These are phyloP conservation scores for Copidosoma aretas DNA, from an alignment of 2,888 invertebrate genomes.

Conservation along the genomic window DNA sequence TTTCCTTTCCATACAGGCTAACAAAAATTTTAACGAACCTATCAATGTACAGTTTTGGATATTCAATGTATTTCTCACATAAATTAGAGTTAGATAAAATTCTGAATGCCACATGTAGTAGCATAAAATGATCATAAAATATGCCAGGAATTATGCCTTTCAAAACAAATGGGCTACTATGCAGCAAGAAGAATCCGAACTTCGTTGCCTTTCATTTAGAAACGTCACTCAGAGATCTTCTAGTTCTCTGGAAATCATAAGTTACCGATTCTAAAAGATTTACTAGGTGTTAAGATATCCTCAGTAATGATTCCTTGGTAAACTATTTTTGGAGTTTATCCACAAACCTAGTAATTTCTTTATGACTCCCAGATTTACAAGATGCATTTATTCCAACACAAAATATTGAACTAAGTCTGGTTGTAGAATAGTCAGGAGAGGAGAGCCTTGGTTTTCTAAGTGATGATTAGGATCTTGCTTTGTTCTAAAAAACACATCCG, in stretches of 20 bases:
- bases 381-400: background rate
- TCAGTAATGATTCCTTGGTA: background rate
- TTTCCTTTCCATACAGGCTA: too few relatives aligned
- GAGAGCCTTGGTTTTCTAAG: too few relatives aligned
- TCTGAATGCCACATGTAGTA: background rate
- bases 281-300: background rate
- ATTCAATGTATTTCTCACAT: too few relatives aligned
- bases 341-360: too few relatives aligned
- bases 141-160: background rate
- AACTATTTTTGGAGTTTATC: too few relatives aligned
- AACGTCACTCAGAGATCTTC: constrained; percentile 4
- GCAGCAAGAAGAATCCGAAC: constrained; percentile 1
- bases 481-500: background rate
- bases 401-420: background rate
- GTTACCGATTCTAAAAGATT: constrained; percentile 2
- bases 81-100: background rate
- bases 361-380: background rate
- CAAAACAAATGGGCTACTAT: background rate
- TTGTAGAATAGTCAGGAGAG: too few relatives aligned
- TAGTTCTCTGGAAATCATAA: constrained; percentile 6
- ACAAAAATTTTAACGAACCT: too few relatives aligned
- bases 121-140: background rate
- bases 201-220: constrained; percentile 11
- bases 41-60: too few relatives aligned
- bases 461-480: too few relatives aligned